Base-by-base conservation (phyloP, 2,797 vertebrate genomes). In the Leptodactylus fallax region DNA sequence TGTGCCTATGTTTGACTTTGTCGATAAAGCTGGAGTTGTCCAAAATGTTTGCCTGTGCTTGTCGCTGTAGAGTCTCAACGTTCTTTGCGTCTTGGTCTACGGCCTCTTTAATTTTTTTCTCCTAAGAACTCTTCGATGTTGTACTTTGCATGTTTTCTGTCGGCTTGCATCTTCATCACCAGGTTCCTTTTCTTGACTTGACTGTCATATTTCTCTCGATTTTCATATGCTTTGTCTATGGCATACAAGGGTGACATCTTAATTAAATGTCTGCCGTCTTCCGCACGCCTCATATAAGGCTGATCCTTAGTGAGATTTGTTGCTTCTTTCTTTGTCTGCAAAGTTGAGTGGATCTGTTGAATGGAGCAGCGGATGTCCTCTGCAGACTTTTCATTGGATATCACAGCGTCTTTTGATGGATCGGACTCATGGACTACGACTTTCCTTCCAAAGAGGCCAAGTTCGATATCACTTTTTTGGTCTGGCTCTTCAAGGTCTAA, bases 221-320 rank as follows among this genome's bases (percentile, higher is more conserved):
- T 79, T 65, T 71, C 79, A 47, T 91, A 90, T 23, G 90, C 91
- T 88, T 87, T 91, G 56, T 96, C 94, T 78, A 93, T 85, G 11
- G 91, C 88, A 71, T 23, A 60, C 82, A 93, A 79, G 7, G 83
- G 60, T 36, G 72, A 71, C 17, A 93, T 90, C 53, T 90, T 92
- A 23, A 95, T 60, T 49, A 79, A 61, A 63, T n/a, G 67, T n/a
- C 47, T 65, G 23, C 56, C 17, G 23, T 19, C 17, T 76, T 12
- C 17, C 27, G 36, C 79, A 85, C 87, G 0, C 72, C 74, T 49
- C 23, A 23, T 88, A 72, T 85, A 6, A 0, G 77, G 78, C 13
- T 9, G 90, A 14, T 87, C 65, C 0, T 56, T 79, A 14, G 80
- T 69, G 0, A 0, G 65, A 17, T 19, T 76, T 0, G 16, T 72